phyloP scores from a whole-genome alignment of 2,797 vertebrate species.

The Halcyon leucocephala region DNA sequence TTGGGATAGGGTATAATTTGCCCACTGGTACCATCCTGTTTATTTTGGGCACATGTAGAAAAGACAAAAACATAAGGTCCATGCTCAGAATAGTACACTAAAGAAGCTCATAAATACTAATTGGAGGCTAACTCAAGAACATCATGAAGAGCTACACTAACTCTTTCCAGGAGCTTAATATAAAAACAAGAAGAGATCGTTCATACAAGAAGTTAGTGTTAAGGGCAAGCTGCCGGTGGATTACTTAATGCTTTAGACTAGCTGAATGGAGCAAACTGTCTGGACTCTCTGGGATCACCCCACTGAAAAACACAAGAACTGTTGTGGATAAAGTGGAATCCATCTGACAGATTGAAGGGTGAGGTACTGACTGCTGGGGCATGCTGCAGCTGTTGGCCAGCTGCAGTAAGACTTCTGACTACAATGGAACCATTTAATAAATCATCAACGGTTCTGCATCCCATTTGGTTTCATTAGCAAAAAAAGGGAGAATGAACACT shows the following conservation, averaged over 20 bases:
- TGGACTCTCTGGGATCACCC: conserved; percentile 1
- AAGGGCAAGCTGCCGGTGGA: not conserved
- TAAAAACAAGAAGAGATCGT: not conserved
- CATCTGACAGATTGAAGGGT: not conserved
- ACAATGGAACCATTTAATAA: conserved; percentile 50
- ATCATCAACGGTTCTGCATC: conserved; percentile 39
- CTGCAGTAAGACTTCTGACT: conserved; percentile 15
- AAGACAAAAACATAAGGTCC: not conserved
- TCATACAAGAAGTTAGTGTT: not conserved
- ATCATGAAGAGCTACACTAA: not conserved
- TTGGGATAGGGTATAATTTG: not conserved
- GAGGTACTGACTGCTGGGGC: not conserved
- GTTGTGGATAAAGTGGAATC: conserved; percentile 25
- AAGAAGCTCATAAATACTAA: not conserved
- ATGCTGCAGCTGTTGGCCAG: conserved; percentile 57
- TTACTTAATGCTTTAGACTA: not conserved
- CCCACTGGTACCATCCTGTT: not conserved
- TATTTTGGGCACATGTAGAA: not conserved
- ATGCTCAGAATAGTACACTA: not conserved
- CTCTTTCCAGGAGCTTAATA: not conserved
- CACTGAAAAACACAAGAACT: conserved; percentile 8
- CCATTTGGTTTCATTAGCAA: not conserved
- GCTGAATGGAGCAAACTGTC: conserved; percentile 15
- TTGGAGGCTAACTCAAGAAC: not conserved
- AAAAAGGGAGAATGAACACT: not conserved